Conservation (phyloP, 2,888 invertebrate species). For the Tigriopus californicus region DNA sequence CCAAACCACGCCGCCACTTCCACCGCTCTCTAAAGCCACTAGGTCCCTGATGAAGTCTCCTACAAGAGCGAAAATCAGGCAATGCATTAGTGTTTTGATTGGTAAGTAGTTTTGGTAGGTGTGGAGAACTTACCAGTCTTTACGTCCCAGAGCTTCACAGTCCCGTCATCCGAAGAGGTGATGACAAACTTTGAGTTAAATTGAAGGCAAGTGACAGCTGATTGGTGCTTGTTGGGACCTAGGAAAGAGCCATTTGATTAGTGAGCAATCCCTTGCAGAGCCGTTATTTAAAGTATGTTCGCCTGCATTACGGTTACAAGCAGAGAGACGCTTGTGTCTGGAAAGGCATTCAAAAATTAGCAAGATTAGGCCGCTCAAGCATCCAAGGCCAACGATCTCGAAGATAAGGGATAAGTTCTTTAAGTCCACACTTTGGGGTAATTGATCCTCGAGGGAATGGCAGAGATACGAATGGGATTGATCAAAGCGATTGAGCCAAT, state of each 20-base stretch:
- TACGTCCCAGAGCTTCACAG: constrained; percentile 97
- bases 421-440: no score
- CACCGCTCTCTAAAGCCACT: constrained; percentile 78
- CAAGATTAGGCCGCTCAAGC: no score
- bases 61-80: no score
- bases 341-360: no score
- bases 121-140: constrained; percentile 45
- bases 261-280: neutral
- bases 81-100: no score
- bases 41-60: constrained; percentile 86
- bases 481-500: no score
- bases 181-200: constrained; percentile 93
- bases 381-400: no score
- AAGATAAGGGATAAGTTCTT: no score
- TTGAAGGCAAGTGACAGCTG: constrained; percentile 94
- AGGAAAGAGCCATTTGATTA: constrained; percentile 21
- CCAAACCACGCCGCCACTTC: constrained; percentile 97
- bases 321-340: no score
- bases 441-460: no score
- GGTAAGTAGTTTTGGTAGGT: constrained; percentile 4
- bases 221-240: constrained; percentile 91
- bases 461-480: no score
- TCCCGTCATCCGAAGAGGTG: constrained; percentile 97
- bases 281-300: neutral
- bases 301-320: no score